Evolutionary conservation across 2,113 vertebrate genomes (phyloP).

Genomic region (Zosterops japonicus): DNA sequence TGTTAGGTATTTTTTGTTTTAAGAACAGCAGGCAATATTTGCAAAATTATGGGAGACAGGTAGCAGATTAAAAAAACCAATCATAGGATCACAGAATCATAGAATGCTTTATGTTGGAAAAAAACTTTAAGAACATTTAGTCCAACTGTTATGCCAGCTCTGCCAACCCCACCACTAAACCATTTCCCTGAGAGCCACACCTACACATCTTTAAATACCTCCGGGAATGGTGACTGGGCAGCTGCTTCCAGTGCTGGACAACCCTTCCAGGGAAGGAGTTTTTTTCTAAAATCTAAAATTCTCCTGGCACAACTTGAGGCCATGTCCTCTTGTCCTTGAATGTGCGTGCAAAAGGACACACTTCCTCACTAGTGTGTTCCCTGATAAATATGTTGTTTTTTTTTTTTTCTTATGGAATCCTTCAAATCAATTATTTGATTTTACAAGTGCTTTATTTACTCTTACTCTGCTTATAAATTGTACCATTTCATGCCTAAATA

Average conservation of each 20-base stretch:
- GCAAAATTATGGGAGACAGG: background rate
- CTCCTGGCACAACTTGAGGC: background rate
- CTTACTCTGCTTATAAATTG: background rate
- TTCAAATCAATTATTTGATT: background rate
- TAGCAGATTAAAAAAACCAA: background rate
- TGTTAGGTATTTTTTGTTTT: background rate
- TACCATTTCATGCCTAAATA: background rate
- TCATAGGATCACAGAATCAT: background rate
- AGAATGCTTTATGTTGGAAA: background rate
- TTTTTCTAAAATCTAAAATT: background rate
- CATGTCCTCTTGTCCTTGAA: background rate
- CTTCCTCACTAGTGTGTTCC: background rate
- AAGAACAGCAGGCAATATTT: background rate
- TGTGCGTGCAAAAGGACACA: background rate
- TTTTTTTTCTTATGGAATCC: background rate
- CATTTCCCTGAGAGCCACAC: background rate
- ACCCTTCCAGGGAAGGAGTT: background rate
- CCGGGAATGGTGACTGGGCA: background rate
- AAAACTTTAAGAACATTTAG: background rate
- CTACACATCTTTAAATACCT: fast-evolving
- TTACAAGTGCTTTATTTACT: background rate
- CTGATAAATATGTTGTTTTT: background rate
- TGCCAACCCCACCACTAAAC: background rate
- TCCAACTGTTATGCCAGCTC: fast-evolving
- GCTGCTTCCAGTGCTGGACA: background rate